A percentile compares a stretch with the other conserved stretches of the same genome.
phyloP scores from a whole-genome alignment of 1,140 invertebrate species.

The Ruditapes philippinarum region DNA sequence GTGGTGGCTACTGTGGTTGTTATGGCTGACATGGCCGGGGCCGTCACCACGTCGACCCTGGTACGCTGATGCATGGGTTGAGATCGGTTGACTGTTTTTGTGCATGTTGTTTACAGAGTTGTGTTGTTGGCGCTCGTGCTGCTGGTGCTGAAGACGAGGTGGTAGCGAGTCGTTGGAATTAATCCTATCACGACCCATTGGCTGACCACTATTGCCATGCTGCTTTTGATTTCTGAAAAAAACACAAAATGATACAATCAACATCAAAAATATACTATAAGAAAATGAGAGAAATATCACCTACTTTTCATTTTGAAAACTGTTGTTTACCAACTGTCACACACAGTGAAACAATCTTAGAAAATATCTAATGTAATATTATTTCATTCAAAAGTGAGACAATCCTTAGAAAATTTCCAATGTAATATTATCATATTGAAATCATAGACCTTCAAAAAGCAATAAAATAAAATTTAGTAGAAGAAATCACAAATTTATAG shows the following conservation, averaged over 20 bases:
- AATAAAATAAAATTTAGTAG: too few relatives aligned
- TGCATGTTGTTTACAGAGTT: conserved; percentile 61
- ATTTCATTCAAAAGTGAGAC: too few relatives aligned
- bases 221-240: conserved; percentile 66
- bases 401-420: too few relatives aligned
- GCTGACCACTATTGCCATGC: conserved; percentile 49
- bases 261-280: too few relatives aligned
- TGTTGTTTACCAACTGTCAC: too few relatives aligned
- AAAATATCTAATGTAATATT: too few relatives aligned
- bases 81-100: conserved; percentile 69
- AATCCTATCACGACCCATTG: conserved; percentile 65
- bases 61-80: conserved; percentile 57
- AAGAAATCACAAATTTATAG: too few relatives aligned
- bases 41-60: conserved; percentile 60
- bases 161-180: conserved; percentile 64
- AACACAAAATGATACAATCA: background rate
- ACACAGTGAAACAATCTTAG: too few relatives aligned
- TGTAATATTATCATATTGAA: too few relatives aligned
- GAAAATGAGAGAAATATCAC: too few relatives aligned
- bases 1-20: conserved; percentile 11
- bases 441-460: too few relatives aligned
- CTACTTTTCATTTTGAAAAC: background rate
- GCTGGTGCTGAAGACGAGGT: conserved; percentile 65
- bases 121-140: conserved; percentile 50
- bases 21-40: background rate